Evolutionary conservation across 2,888 invertebrate genomes (phyloP), one percentile per base, ranked within the genome.

Genomic region (Thera britannica): DNA sequence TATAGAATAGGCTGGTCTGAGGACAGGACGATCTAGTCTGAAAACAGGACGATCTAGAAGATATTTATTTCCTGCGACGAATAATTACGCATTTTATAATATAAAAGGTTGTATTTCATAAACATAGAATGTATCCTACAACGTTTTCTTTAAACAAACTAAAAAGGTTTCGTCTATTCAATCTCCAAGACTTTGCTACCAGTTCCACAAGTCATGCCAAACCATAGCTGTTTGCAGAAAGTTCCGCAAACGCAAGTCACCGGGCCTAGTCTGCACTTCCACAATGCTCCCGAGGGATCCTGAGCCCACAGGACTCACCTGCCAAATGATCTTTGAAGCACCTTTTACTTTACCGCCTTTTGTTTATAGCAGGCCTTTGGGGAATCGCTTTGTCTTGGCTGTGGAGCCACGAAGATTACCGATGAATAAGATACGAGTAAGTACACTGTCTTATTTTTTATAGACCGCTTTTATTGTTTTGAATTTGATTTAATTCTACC

Each of bases 341-440:
- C 84, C 89, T 88, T 90, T 90, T 88, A 88, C 83, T 88, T 82
- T 78, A 83, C 87, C 89, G 88, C 77, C 77, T 86, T 65, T 89
- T 90, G 85, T 85, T 87, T 85, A 74, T 70, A 61, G 49, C 64
- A 48, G 51, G 67, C 62, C 72, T 67, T 65, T 67, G 36, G 65
- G 59, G 71, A 67, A 71, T 67, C 65, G 71, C 62, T 71, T 44
- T 57, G 23, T 57, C 57, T 57, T 44, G 0, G 41, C 44, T 57
- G 4, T 54, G 57, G 57, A 57, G 44, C 41, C 41, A 56, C 23
- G 52, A 52, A 52, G 52, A 23, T 34, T 57, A 23, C 57, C 38
- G 12, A 8, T 46, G 44, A 9, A 46, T 46, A 46, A 51, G 34
- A 52, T 52, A 52, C 23, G 34, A 8, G n/a, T 41, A 41, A 41